Evolutionary conservation across 1,140 invertebrate species (phyloP).

Genomic region (Orussus abietinus): DNA sequence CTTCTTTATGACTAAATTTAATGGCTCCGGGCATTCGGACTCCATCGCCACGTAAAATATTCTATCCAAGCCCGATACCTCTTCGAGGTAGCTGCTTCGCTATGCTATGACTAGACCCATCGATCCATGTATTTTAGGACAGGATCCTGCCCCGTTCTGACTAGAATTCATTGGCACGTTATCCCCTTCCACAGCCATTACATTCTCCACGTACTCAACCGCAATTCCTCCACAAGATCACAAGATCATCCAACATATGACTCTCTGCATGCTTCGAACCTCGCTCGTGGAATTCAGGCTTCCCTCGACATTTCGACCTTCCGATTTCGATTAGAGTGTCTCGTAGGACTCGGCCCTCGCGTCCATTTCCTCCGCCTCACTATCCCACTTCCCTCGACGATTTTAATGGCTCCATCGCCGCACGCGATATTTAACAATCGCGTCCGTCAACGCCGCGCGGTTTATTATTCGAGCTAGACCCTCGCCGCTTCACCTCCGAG

Average conservation of each 20-base stretch:
- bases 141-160: no score
- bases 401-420: constrained; percentile 22
- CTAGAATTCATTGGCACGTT: no score
- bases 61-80: constrained; percentile 22
- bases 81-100: no score
- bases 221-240: no score
- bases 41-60: constrained; percentile 43
- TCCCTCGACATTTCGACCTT: neutral
- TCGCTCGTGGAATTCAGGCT: no score
- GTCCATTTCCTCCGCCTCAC: neutral
- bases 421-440: constrained; percentile 18
- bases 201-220: no score
- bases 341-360: neutral
- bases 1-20: constrained; percentile 53
- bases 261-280: no score
- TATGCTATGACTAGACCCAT: no score
- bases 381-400: constrained; percentile 26
- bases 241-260: no score
- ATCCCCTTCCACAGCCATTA: no score
- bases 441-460: constrained; percentile 18
- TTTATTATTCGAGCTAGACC: constrained; percentile 18
- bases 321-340: neutral
- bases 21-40: constrained; percentile 50
- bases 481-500: constrained; percentile 3
- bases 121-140: no score